Base-by-base conservation (phyloP, 2,888 invertebrate genomes). In the Griposia aprilina region DNA sequence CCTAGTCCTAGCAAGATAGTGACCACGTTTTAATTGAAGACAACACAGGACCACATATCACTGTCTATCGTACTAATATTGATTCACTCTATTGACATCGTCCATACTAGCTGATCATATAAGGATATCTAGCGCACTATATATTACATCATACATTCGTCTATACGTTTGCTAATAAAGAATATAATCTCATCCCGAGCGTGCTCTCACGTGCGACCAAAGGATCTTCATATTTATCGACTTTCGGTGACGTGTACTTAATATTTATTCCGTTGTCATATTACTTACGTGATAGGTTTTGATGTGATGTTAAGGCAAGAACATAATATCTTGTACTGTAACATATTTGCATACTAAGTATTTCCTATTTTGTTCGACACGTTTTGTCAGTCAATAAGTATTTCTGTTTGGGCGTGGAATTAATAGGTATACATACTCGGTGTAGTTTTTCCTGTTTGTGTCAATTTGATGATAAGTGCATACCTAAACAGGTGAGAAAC, bases 221-320 rank as follows among this genome's bases (percentile, higher is more conserved):
- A 78, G 73, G 84, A 87, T 89, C 75, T 82, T 78, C 86, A 80
- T 89, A 84, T 82, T 77, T 85, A 84, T 81, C 65, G 72, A 73
- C 63, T 72, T 74, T 80, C 62, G 45, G n/a, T 45, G 68, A 74
- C 26, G 30, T 62, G 57, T 75, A 75, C 62, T 74, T 77, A 67
- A 75, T 86, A 83, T 82, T 84, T 80, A 87, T 88, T 83, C 84
- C 80, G 72, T 80, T 74, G 65, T 72, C 82, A 81, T 88, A 68
- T 36, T 74, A 30, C 20, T 36, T 45, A 85, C 86, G 88, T 87
- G 87, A 78, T 81, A 66, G 67, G 75, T 65, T 81, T 83, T 80
- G 76, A 83, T 81, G 23, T 66, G 63, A 74, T 70, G 52, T 48
- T 36, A 17, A 59, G 52, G 10, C 45, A 41, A 68, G 48, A 76